phyloP scores from a whole-genome alignment of 2,797 vertebrate genomes.

The Semaprochilodus insignis region DNA sequence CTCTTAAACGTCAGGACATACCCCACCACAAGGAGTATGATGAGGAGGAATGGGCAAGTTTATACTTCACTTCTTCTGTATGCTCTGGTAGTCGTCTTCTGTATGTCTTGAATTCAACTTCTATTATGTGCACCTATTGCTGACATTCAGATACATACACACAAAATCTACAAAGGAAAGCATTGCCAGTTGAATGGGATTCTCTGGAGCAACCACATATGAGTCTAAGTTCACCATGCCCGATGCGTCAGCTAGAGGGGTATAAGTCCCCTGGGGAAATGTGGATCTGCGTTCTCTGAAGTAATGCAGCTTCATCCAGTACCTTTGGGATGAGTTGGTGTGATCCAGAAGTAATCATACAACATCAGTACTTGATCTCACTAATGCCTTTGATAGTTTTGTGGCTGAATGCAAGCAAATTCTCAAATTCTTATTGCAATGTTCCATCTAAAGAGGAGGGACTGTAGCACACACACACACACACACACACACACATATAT shows the following conservation, averaged over 20 bases:
- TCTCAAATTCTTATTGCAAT: too few relatives aligned
- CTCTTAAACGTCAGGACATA: conserved; percentile 85
- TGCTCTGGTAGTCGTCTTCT: background rate
- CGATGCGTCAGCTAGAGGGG: too few relatives aligned
- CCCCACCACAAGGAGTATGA: conserved; percentile 95
- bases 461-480: too few relatives aligned
- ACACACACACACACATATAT: too few relatives aligned
- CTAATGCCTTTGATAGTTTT: too few relatives aligned
- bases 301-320: background rate
- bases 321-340: background rate
- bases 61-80: background rate
- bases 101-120: background rate
- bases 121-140: too few relatives aligned
- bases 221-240: too few relatives aligned
- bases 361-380: background rate
- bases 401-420: background rate
- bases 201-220: too few relatives aligned
- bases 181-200: too few relatives aligned
- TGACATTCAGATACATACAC: too few relatives aligned
- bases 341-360: background rate
- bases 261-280: background rate
- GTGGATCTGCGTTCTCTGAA: background rate
- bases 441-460: too few relatives aligned
- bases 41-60: conserved; percentile 97
- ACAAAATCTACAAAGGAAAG: too few relatives aligned